Base-by-base conservation (phyloP, 2,797 vertebrate species). In the Crocodylus rhombifer region DNA sequence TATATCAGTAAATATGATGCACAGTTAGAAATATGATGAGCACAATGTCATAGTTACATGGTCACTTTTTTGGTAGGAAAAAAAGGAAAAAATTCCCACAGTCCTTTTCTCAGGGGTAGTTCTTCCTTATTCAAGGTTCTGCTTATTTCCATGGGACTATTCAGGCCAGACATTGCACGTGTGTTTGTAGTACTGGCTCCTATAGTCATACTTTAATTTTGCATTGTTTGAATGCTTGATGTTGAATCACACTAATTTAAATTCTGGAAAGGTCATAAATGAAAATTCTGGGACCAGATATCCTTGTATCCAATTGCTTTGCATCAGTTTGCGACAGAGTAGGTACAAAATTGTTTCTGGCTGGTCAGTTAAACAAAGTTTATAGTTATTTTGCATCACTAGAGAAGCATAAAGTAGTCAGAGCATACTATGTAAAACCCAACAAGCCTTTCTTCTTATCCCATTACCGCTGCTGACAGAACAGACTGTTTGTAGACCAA, bases 341-440 rank as follows among this genome's bases (percentile, higher is more conserved):
- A 61, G 12, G 15, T 14, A 51, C 42, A 63, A 58, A 20, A 28
- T 57, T 80, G 17, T 30, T 77, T 77, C 6, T 6, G 60, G 56
- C 42, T 11, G 51, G 56, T 42, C 82, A 56, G 21, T 33, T 77
- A 63, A 85, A 30, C 21, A 1, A 2, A 73, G 25, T 77, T 81
- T 42, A 17, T 0, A 3, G 51, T 21, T 0, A 0, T 57, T 75
- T 28, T 75, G 17, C 56, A 51, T 77, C 58, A 6, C 67, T 73
- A 25, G 71, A 87, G 21, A 28, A 58, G 13, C 20, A 58, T 71
- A 4, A 61, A 90, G 51, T 23, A 79, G 15, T 15, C 30, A 69
- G 51, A 30, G 58, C 12, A 25, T 78, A 87, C 58, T 36, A 65
- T 1, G 42, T 77, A 5, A 15, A 83, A 60, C 17, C 75, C 74